Conservation (phyloP, 2,797 vertebrate species). For the Podargus strigoides region DNA sequence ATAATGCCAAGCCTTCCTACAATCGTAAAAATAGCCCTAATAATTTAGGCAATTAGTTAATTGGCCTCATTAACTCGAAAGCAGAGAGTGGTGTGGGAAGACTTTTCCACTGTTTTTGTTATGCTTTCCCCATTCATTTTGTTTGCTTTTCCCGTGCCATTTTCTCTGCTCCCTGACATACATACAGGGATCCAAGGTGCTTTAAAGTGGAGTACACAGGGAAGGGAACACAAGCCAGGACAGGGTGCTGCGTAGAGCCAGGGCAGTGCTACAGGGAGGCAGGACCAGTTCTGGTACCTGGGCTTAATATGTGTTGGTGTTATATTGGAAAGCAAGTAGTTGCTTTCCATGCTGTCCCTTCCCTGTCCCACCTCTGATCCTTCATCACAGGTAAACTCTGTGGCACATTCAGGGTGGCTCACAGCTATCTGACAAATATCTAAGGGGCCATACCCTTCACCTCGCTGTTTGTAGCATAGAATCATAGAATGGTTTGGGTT, state of each 20-base stretch:
- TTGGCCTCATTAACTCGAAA: slow-evolving; percentile 67
- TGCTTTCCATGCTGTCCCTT: neutral
- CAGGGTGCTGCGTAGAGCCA: neutral
- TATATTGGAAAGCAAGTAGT: accelerated
- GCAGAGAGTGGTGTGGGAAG: slow-evolving; percentile 30
- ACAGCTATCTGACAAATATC: neutral
- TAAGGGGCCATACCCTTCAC: neutral
- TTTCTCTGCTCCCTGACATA: neutral
- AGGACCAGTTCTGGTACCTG: neutral
- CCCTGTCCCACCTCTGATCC: neutral
- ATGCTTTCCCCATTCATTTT: neutral
- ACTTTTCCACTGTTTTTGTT: slow-evolving; percentile 40
- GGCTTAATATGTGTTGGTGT: neutral
- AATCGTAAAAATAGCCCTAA: slow-evolving; percentile 54
- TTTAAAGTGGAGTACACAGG: neutral
- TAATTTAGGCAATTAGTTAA: slow-evolving; percentile 66
- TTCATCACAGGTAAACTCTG: neutral
- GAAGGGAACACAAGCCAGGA: neutral
- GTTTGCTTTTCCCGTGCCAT: neutral
- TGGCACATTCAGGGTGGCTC: neutral
- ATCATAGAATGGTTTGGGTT: too few species aligned
- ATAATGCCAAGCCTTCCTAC: neutral
- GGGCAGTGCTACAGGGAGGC: neutral
- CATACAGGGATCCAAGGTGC: neutral
- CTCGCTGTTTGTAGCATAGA: neutral